A percentile compares a stretch with the other conserved stretches of the same genome.
These are phyloP conservation scores for Drosophila kokeensis DNA, from an alignment of 2,888 invertebrate species.

Conservation along the genomic window DNA sequence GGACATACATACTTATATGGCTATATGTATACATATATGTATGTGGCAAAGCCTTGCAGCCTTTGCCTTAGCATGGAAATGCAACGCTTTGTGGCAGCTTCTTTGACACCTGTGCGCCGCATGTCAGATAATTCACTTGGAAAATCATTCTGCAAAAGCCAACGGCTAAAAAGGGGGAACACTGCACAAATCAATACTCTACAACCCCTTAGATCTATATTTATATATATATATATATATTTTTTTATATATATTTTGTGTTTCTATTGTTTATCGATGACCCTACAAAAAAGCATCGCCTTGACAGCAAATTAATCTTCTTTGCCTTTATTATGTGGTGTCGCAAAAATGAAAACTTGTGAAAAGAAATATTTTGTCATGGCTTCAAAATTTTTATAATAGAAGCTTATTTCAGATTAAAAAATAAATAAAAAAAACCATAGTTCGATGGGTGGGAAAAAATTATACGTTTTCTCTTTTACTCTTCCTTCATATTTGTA, in stretches of 20 bases:
- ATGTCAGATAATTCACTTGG: constrained; percentile 62
- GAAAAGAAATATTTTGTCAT: background rate
- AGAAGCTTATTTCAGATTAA: background rate
- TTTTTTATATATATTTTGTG: background rate
- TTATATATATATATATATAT: background rate
- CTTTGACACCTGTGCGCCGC: constrained; percentile 34
- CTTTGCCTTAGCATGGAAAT: constrained; percentile 5
- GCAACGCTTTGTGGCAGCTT: constrained; percentile 10
- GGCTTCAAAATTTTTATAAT: background rate
- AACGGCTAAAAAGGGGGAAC: constrained; percentile 7
- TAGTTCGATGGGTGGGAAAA: background rate
- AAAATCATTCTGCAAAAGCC: constrained; percentile 44
- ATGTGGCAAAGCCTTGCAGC: background rate
- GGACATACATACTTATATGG: background rate
- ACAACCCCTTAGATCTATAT: constrained; percentile 3
- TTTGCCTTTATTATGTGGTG: background rate
- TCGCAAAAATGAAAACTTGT: background rate
- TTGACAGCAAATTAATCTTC: background rate
- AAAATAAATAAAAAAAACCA: too few relatives aligned
- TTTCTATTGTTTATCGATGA: background rate
- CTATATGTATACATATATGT: background rate
- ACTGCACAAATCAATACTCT: constrained; percentile 28
- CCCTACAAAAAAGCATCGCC: background rate
- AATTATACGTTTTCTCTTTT: background rate
- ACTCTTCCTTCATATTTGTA: background rate